Evolutionary conservation across 2,113 vertebrate genomes (phyloP).

Genomic region (Menidia beryllina): DNA sequence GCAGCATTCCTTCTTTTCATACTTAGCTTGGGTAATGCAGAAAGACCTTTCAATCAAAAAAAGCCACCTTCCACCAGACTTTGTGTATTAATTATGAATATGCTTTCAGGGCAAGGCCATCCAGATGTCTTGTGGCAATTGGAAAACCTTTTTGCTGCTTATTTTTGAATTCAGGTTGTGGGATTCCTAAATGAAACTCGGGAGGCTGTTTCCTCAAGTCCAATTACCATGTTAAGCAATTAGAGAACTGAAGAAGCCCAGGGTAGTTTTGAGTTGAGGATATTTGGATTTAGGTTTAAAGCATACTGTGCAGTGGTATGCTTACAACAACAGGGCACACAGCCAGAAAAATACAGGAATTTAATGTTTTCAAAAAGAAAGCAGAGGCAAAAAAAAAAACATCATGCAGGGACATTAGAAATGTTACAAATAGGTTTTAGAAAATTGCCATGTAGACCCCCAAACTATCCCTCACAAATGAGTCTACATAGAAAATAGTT

Average conservation of each 20-base stretch:
- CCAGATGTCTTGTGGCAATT: slow-evolving; percentile 81
- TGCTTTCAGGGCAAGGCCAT: slow-evolving; percentile 83
- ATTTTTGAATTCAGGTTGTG: slow-evolving; percentile 76
- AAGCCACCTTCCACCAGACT: slow-evolving; percentile 78
- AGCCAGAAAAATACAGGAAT: slow-evolving; percentile 23
- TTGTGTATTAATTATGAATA: slow-evolving; percentile 84
- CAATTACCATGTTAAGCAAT: slow-evolving; percentile 83
- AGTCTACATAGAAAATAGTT: slow-evolving; percentile 12
- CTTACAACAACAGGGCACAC: slow-evolving; percentile 23
- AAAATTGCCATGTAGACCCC: slow-evolving; percentile 2
- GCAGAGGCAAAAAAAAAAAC: slow-evolving; percentile 18
- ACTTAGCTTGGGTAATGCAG: slow-evolving; percentile 75
- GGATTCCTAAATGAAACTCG: slow-evolving; percentile 78
- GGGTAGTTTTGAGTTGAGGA: slow-evolving; percentile 61
- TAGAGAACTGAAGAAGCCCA: slow-evolving; percentile 69
- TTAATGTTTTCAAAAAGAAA: slow-evolving; percentile 26
- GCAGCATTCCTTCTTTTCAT: slow-evolving; percentile 76
- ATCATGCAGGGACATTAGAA: slow-evolving; percentile 18
- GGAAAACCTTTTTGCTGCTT: slow-evolving; percentile 79
- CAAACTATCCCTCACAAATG: neutral
- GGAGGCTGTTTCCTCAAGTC: slow-evolving; percentile 72
- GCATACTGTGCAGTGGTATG: slow-evolving; percentile 38
- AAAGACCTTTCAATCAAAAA: slow-evolving; percentile 79
- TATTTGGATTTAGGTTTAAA: slow-evolving; percentile 64
- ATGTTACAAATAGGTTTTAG: slow-evolving; percentile 5